These are phyloP conservation scores for Pseudochirops cupreus DNA, from an alignment of 2,797 vertebrate species.

Conservation along the genomic window DNA sequence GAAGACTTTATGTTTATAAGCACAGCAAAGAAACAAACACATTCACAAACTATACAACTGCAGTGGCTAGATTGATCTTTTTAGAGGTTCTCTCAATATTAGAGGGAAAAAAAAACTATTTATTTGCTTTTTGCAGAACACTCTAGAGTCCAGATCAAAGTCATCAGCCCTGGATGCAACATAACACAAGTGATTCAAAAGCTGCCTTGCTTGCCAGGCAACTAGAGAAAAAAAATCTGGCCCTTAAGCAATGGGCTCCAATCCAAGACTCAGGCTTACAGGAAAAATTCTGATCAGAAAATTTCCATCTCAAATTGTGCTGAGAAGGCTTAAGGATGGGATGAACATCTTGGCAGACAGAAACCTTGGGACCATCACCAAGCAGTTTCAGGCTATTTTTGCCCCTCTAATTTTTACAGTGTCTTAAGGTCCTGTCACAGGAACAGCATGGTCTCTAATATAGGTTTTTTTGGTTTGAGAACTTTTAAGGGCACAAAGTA, in stretches of 20 bases:
- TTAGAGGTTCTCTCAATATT: not conserved
- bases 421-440: conserved; percentile 6
- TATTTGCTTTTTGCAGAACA: conserved; percentile 24
- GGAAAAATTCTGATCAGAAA: conserved; percentile 67
- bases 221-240: conserved; percentile 47
- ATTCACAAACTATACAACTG: not conserved
- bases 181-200: conserved; percentile 55
- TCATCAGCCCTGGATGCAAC: conserved; percentile 10
- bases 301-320: conserved; percentile 60
- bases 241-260: not conserved
- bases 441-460: not conserved
- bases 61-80: conserved; percentile 8
- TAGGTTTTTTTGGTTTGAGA: conserved; percentile 23
- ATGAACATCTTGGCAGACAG: conserved; percentile 60
- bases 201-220: conserved; percentile 43
- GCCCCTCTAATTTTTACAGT: not conserved
- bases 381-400: conserved; percentile 5
- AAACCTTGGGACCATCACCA: conserved; percentile 7
- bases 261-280: conserved; percentile 49
- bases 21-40: conserved; percentile 2
- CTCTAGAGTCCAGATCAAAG: conserved; percentile 52
- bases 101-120: not conserved
- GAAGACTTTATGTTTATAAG: conserved; percentile 6
- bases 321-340: conserved; percentile 52
- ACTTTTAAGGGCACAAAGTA: not conserved